A percentile compares a stretch with the other conserved stretches of the same genome.
These are phyloP conservation scores for Auanema freiburgensis DNA, from an alignment of 2,888 invertebrate genomes.

Conservation along the genomic window DNA sequence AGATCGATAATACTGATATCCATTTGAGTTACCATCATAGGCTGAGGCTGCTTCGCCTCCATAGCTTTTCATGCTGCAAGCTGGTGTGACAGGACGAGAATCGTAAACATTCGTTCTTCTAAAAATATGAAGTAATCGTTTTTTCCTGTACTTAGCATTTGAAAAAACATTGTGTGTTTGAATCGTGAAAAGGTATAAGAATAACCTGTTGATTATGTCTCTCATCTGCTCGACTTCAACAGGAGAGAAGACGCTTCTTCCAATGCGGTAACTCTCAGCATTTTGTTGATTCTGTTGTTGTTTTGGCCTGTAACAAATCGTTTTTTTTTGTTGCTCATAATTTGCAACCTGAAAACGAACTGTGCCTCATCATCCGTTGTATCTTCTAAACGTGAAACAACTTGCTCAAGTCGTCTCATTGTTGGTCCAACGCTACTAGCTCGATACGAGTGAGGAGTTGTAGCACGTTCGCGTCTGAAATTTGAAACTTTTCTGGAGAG, in stretches of 20 bases:
- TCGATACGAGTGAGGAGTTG: conserved; percentile 32
- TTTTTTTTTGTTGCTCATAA: neutral
- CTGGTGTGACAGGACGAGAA: conserved; percentile 4
- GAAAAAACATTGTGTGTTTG: neutral
- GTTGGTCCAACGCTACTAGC: conserved; percentile 43
- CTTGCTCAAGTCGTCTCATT: conserved; percentile 40
- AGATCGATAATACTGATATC: no score
- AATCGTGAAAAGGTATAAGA: neutral
- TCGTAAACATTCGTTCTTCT: neutral
- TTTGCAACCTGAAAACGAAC: conserved; percentile 39
- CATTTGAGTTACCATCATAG: neutral
- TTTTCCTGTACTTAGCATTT: neutral
- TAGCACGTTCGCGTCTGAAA: conserved; percentile 22
- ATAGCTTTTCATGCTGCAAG: conserved; percentile 5
- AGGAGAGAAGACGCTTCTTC: conserved; percentile 47
- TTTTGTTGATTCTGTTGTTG: neutral
- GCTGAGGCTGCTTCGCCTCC: neutral
- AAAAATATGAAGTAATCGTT: neutral
- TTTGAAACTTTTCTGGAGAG: neutral
- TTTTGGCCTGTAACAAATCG: neutral
- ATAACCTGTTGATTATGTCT: conserved; percentile 32
- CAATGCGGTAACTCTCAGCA: conserved; percentile 33
- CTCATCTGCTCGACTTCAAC: conserved; percentile 45
- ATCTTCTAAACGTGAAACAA: conserved; percentile 36
- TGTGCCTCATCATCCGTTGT: conserved; percentile 39